These are phyloP conservation scores for Oryzias sinensis DNA, from an alignment of 2,797 vertebrate genomes.

Conservation along the genomic window DNA sequence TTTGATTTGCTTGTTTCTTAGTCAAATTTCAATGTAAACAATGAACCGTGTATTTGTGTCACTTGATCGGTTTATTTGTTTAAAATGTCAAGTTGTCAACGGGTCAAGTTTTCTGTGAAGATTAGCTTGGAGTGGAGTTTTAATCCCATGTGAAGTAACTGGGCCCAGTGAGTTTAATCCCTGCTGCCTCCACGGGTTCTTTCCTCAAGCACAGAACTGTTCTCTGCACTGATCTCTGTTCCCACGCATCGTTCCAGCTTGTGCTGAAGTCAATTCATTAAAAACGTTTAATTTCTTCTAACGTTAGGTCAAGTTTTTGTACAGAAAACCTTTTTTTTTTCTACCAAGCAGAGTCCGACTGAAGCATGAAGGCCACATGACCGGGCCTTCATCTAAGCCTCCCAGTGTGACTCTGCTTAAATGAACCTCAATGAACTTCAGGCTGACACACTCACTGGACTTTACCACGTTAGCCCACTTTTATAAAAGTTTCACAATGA, in stretches of 20 bases:
- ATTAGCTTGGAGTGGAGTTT: neutral
- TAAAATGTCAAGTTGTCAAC: neutral
- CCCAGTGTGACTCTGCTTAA: conserved; percentile 64
- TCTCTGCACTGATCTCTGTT: neutral
- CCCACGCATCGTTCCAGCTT: neutral
- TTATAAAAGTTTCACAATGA: neutral
- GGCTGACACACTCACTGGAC: neutral
- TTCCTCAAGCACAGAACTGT: neutral
- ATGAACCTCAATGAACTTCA: conserved; percentile 4
- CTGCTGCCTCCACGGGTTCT: neutral
- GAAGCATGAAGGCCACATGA: conserved; percentile 45
- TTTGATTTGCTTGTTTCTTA: too few relatives aligned
- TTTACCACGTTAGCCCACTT: too few relatives aligned
- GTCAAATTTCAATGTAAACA: too few relatives aligned
- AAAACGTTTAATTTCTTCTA: too few relatives aligned
- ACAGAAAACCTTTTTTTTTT: too few relatives aligned
- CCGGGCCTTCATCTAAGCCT: conserved; percentile 32
- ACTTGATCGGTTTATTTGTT: neutral
- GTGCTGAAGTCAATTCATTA: too few relatives aligned
- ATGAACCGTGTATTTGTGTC: too few relatives aligned
- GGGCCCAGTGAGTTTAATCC: neutral
- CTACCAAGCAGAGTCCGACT: neutral
- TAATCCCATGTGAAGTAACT: conserved; percentile 3
- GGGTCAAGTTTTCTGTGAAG: neutral
- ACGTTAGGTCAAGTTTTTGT: too few relatives aligned